These are phyloP conservation scores for Cepphus grylle DNA, from an alignment of 2,113 vertebrate species.

Conservation along the genomic window DNA sequence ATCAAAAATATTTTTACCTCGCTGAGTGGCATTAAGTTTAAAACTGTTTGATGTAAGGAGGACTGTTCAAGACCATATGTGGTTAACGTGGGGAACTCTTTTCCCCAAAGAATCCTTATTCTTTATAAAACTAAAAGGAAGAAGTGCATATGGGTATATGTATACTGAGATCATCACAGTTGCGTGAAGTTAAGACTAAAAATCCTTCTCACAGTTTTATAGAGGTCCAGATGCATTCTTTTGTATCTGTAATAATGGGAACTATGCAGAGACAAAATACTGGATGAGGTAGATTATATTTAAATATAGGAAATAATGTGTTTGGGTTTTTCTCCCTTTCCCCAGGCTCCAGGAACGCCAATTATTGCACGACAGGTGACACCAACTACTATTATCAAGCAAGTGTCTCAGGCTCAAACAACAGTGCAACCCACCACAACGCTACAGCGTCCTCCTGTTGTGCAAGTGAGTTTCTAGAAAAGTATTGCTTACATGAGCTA, in stretches of 20 bases:
- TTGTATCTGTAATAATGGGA: neutral
- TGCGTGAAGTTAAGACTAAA: neutral
- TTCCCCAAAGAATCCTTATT: neutral
- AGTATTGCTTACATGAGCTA: accelerated
- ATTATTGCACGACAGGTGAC: conserved; percentile 86
- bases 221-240: neutral
- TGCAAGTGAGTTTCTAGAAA: conserved; percentile 80
- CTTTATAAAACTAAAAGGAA: neutral
- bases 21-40: neutral
- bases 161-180: neutral
- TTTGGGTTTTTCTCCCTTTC: neutral
- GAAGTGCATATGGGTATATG: neutral
- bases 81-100: neutral
- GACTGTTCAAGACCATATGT: neutral
- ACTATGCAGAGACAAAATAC: neutral
- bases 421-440: conserved; percentile 83
- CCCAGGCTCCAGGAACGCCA: conserved; percentile 85
- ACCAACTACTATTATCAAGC: conserved; percentile 90
- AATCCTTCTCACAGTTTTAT: neutral
- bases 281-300: neutral
- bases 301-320: neutral
- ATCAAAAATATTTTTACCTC: neutral
- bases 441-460: conserved; percentile 86
- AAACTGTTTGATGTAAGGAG: neutral
- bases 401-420: conserved; percentile 85